Evolutionary conservation across 2,797 vertebrate species (phyloP).

Genomic region (Centropyge bicolor): DNA sequence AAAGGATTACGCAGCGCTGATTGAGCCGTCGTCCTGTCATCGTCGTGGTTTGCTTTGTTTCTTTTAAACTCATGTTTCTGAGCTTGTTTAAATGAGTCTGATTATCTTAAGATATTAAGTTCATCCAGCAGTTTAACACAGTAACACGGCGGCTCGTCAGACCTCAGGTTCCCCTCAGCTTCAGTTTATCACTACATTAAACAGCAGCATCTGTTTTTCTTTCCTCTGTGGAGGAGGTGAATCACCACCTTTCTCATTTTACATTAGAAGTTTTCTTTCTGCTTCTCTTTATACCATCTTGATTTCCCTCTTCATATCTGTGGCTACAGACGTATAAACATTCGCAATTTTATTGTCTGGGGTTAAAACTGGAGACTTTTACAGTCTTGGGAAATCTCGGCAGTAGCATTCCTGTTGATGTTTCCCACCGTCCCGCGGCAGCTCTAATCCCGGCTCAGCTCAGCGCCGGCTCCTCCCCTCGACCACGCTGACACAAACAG

Average conservation of each 20-base stretch:
- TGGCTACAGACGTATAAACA: not conserved
- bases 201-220: not conserved
- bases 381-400: conserved; percentile 49
- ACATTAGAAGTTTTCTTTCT: not conserved
- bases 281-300: not conserved
- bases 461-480: conserved; percentile 45
- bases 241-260: not conserved
- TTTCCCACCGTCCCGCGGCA: conserved; percentile 66
- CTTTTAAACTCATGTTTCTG: not conserved
- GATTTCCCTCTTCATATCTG: not conserved
- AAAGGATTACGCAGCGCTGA: not conserved
- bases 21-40: not conserved
- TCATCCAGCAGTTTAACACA: not conserved
- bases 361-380: conserved; percentile 26
- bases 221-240: too few relatives aligned
- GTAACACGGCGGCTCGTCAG: too few relatives aligned
- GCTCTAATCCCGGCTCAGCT: conserved; percentile 66
- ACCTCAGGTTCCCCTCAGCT: not conserved
- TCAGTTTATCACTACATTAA: not conserved
- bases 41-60: not conserved
- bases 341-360: conserved; percentile 6
- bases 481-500: conserved; percentile 57
- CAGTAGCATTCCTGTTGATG: conserved; percentile 58
- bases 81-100: not conserved
- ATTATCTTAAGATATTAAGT: too few relatives aligned